Evolutionary conservation across 2,113 vertebrate species (phyloP), one percentile per base, ranked within the genome.

Genomic region (Anser cygnoides): DNA sequence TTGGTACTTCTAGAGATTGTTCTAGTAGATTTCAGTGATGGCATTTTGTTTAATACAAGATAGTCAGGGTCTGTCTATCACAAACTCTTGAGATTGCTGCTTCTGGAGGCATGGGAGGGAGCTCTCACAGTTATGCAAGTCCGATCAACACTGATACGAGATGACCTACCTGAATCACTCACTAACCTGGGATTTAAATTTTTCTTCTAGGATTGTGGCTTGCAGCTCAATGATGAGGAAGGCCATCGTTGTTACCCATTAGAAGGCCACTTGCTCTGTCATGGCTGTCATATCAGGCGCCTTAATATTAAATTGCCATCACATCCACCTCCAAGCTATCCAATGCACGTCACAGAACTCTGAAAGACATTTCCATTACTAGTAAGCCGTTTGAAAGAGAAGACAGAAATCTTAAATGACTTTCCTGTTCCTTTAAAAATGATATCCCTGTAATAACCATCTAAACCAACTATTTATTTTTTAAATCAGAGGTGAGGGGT

Each of bases 191-290:
- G 44, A 9, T 65, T 13, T 76, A 1, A 81, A 0, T 71, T 19
- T 95, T 76, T 78, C 81, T 84, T 76, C 26, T 49, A 99, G 99
- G 99, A 99, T 84, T 99, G 99, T 37, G 98, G 98, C 76, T 98
- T 99, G 78, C 99, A 99, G 98, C 98, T 99, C 92, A 99, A 99
- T 2, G 99, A 99, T 26, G 99, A 99, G 77, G 99, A 99, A 55
- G 99, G 99, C 61, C 99, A 99, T 83, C 99, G 99, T 11, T 99
- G 99, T 98, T 99, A 99, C 87, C 99, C 99, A 0, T 97, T 99
- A 62, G 99, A 99, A 49, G 98, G 99, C 23, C 99, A 99, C 96
- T 97, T 99, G 95, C 98, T 99, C 61, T 99, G 99, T 95, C 99
- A 99, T 33, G 59, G 98, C 90, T 99, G 99, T 96, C 99, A 99